Conservation (phyloP, 2,888 invertebrate species). For the Aspidiotus destructor region DNA sequence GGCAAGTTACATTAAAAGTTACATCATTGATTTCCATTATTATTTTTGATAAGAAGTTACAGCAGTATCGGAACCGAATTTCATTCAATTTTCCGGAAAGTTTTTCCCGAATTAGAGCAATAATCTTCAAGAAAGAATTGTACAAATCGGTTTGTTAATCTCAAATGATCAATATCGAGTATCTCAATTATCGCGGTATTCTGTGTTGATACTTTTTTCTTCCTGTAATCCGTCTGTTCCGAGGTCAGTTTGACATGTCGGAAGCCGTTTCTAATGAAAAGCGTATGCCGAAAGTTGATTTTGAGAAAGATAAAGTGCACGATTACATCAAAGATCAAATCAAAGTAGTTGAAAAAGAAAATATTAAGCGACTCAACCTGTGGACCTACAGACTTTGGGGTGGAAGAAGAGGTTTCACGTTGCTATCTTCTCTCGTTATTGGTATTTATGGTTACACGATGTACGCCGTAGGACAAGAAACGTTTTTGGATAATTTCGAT, state of each 20-base stretch:
- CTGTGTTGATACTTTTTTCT: not conserved
- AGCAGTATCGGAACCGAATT: no score
- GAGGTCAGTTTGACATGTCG: slow-evolving; percentile 12
- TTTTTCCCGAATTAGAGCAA: no score
- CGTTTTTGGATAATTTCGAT: slow-evolving; percentile 86
- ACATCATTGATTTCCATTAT: no score
- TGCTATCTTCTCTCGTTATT: slow-evolving; percentile 57
- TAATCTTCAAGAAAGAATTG: no score
- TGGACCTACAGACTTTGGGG: slow-evolving; percentile 28
- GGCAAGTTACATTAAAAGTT: no score
- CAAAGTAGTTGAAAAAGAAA: slow-evolving; percentile 34
- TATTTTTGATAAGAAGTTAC: no score
- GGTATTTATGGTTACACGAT: slow-evolving; percentile 80
- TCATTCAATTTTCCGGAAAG: no score
- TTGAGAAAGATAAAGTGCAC: slow-evolving; percentile 42
- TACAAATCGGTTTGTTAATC: no score
- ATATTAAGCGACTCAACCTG: slow-evolving; percentile 22
- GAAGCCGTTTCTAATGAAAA: not conserved
- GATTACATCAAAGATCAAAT: slow-evolving; percentile 34
- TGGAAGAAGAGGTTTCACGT: slow-evolving; percentile 19
- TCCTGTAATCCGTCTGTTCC: not conserved
- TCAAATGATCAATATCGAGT: no score
- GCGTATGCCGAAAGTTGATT: slow-evolving; percentile 51
- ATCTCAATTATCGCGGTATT: no score
- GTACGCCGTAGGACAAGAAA: slow-evolving; percentile 78